Percentiles rank a stretch among this genome's conserved stretches.
Evolutionary conservation across 2,113 vertebrate genomes (phyloP).

Genomic region (Laterallus jamaicensis): DNA sequence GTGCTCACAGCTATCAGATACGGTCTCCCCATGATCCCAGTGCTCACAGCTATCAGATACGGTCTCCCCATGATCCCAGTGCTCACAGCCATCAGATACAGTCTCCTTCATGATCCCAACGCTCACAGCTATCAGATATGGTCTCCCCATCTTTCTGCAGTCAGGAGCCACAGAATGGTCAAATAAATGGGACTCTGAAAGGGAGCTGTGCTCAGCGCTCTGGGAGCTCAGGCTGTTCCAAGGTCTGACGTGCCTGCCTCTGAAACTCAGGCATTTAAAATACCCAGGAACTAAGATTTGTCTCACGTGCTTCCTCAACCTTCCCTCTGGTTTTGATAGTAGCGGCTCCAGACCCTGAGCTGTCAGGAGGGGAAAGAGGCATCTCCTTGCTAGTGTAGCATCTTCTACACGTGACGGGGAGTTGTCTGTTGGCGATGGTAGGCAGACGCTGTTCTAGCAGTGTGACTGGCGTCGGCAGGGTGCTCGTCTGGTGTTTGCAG

Average conservation of each 20-base stretch:
- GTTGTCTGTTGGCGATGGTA: not conserved
- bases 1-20: rapidly evolving
- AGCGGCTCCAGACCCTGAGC: not conserved
- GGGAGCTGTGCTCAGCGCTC: not conserved
- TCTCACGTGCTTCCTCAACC: not conserved
- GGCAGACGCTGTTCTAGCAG: not conserved
- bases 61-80: not conserved
- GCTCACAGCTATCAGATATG: rapidly evolving
- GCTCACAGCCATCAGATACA: rapidly evolving
- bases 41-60: rapidly evolving
- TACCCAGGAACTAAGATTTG: not conserved
- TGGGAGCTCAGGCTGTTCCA: not conserved
- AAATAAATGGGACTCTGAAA: rapidly evolving
- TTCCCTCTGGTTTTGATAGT: not conserved
- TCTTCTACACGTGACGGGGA: rapidly evolving
- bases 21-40: too few relatives aligned
- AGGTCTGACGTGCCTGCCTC: not conserved
- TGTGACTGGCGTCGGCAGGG: rapidly evolving
- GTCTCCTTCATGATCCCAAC: too few relatives aligned
- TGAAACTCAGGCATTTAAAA: not conserved
- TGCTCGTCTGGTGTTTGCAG: not conserved
- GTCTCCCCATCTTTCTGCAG: not conserved
- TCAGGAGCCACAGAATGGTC: rapidly evolving
- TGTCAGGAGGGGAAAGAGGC: not conserved
- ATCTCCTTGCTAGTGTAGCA: not conserved